phyloP scores from a whole-genome alignment of 2,113 vertebrate genomes.

The Beaufortia kweichowensis region DNA sequence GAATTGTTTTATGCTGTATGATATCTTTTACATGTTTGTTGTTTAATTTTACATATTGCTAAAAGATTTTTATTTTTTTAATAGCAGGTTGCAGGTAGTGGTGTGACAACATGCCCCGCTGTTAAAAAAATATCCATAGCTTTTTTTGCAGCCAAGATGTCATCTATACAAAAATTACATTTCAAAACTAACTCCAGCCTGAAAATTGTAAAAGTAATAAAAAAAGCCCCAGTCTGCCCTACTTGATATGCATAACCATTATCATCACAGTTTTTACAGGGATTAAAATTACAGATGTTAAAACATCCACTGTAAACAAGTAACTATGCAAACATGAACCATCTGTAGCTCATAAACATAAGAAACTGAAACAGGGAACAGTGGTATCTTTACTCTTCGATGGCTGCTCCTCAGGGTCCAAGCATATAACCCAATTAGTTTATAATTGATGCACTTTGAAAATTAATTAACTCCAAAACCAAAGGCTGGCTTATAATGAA shows the following conservation, averaged over 20 bases:
- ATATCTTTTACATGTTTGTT: too few relatives aligned
- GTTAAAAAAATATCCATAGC: too few relatives aligned
- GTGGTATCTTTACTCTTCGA: conserved; percentile 43
- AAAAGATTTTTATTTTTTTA: too few relatives aligned
- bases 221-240: too few relatives aligned
- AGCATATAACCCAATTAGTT: conserved; percentile 81
- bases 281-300: not conserved
- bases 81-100: too few relatives aligned
- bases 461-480: conserved; percentile 82
- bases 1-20: too few relatives aligned
- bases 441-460: conserved; percentile 85
- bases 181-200: too few relatives aligned
- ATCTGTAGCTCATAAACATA: conserved; percentile 11
- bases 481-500: conserved; percentile 81
- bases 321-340: not conserved
- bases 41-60: too few relatives aligned
- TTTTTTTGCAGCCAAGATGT: too few relatives aligned
- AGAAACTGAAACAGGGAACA: conserved; percentile 31
- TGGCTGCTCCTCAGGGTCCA: conserved; percentile 49
- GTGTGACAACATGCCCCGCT: too few relatives aligned
- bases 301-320: conserved; percentile 18
- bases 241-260: not conserved
- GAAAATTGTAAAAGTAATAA: too few relatives aligned
- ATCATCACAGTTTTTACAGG: not conserved
- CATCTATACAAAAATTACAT: too few relatives aligned